Conservation (phyloP, 2,113 vertebrate species). For the Stomatorhinus ivindoensis region DNA sequence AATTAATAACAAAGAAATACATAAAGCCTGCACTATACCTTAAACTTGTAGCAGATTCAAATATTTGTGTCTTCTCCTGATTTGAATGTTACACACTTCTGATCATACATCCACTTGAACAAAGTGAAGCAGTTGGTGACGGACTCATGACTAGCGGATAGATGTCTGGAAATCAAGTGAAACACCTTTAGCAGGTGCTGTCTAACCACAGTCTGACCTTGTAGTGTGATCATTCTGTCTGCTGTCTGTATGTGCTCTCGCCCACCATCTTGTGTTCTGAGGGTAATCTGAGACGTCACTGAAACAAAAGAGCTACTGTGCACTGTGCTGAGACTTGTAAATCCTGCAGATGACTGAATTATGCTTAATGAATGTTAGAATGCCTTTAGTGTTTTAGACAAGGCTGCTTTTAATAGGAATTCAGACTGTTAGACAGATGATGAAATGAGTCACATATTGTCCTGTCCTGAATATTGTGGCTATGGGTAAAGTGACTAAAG, state of each 20-base stretch:
- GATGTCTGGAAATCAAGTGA: not conserved
- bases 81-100: not conserved
- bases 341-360: not conserved
- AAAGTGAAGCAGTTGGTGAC: not conserved
- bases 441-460: not conserved
- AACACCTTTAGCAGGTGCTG: not conserved
- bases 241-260: not conserved
- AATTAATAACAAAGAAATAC: not conserved
- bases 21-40: not conserved
- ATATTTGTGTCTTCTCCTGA: not conserved
- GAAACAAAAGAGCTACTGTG: slow-evolving; percentile 7
- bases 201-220: not conserved
- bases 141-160: not conserved
- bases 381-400: not conserved
- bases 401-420: not conserved
- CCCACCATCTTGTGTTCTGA: not conserved
- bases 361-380: not conserved
- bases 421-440: not conserved
- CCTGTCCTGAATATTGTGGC: not conserved
- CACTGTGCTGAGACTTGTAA: not conserved
- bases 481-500: not conserved
- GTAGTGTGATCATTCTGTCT: not conserved
- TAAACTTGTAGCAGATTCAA: not conserved
- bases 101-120: not conserved
- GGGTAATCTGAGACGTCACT: not conserved